Base-by-base conservation (phyloP, 2,797 vertebrate genomes). In the Intellagama lesueurii region DNA sequence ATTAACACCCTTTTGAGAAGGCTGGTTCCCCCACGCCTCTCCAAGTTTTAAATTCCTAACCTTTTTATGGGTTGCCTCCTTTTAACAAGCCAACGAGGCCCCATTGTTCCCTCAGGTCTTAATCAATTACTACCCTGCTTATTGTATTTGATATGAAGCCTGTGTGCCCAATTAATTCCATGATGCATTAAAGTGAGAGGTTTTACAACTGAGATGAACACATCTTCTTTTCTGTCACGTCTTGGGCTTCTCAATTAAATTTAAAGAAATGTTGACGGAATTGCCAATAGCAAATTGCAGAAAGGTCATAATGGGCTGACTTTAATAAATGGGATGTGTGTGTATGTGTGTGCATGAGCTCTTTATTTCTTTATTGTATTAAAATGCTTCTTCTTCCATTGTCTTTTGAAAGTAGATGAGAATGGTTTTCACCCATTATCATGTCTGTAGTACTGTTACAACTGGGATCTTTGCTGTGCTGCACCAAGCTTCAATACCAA, bases 211-310 rank as follows among this genome's bases (percentile, higher is more conserved):
- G 94, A 96, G 96, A 97, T 95, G 87, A 96, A 91, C 92, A 93
- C 86, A 94, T 93, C 92, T 96, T 95, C 92, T 92, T 96, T 96
- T 96, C 96, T 96, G 95, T 96, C 96, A 95, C 96, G 96, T 96
- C 95, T 96, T 95, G 92, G 92, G 95, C 95, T 94, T 85, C 91
- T 93, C 96, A 97, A 97, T 97, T 96, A 96, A 93, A 95, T 97
- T 97, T 96, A 94, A 94, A 91, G 92, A 95, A 96, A 95, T 95
- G 94, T 96, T 97, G 96, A 97, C 84, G 47, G 94, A 96, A 96
- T 97, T 97, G 96, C 96, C 96, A 97, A 96, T 97, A 97, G 96
- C 92, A 91, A 77, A 73, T 94, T 95, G 94, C 94, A 94, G 90
- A 96, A 96, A 97, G 96, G 96, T 97, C 95, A 95, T 91, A 66